Percentiles rank a stretch among this genome's conserved stretches.
Conservation (phyloP, 2,113 vertebrate genomes). For the Corynorhinus townsendii region DNA sequence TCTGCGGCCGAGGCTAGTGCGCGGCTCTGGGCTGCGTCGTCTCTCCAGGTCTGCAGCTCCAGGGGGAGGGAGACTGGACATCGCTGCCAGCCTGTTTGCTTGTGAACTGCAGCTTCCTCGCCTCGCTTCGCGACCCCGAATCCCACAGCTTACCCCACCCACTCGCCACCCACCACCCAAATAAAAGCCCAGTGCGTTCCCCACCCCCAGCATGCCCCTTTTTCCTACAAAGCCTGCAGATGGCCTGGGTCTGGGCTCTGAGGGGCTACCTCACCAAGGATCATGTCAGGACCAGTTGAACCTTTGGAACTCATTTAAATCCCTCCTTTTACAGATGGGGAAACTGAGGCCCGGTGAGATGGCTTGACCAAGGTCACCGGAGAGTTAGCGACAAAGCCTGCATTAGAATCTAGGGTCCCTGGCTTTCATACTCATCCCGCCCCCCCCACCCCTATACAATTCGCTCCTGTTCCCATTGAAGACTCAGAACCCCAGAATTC, state of each 20-base stretch:
- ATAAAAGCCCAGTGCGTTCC: background rate
- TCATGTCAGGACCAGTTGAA: background rate
- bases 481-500: background rate
- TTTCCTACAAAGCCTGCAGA: slow-evolving; percentile 18
- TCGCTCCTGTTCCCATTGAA: background rate
- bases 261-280: background rate
- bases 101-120: background rate
- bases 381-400: slow-evolving; percentile 24
- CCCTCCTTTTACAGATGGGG: slow-evolving; percentile 21
- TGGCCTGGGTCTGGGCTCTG: background rate
- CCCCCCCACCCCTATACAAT: background rate
- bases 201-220: slow-evolving; percentile 30
- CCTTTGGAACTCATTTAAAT: background rate
- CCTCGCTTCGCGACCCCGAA: background rate
- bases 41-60: background rate
- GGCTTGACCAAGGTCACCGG: slow-evolving; percentile 47
- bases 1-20: background rate
- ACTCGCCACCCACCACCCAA: slow-evolving; percentile 21
- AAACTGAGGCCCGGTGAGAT: slow-evolving; percentile 56
- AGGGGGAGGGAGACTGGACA: background rate
- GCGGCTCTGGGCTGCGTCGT: background rate
- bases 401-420: background rate
- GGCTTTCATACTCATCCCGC: background rate
- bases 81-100: background rate
- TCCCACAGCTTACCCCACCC: background rate